phyloP scores from a whole-genome alignment of 2,888 invertebrate genomes.

The Drosophila anomelani region DNA sequence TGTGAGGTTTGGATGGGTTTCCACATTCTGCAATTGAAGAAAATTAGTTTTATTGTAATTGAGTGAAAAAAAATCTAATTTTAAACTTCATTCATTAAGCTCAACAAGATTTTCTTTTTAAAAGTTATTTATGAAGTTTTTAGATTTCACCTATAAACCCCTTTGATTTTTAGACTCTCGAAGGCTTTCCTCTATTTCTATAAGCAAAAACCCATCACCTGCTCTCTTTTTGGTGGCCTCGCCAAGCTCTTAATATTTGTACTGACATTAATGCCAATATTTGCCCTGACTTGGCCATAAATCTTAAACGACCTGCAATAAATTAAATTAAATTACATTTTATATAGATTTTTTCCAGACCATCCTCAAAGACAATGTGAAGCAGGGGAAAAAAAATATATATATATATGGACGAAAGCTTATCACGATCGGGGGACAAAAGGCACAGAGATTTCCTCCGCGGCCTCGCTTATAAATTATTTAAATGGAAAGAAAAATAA shows the following conservation, averaged over 20 bases:
- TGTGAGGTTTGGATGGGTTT: too few species aligned
- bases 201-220: slow-evolving; percentile 12
- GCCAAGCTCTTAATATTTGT: slow-evolving; percentile 54
- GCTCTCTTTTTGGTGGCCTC: slow-evolving; percentile 5
- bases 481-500: slow-evolving; percentile 74
- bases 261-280: slow-evolving; percentile 70
- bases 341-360: slow-evolving; percentile 34
- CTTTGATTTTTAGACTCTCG: neutral
- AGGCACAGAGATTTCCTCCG: slow-evolving; percentile 56
- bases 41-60: neutral
- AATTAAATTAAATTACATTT: slow-evolving; percentile 71
- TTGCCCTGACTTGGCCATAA: slow-evolving; percentile 55
- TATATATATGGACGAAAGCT: slow-evolving; percentile 44
- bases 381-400: slow-evolving; percentile 12
- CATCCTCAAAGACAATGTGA: slow-evolving; percentile 41
- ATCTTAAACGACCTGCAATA: slow-evolving; percentile 62
- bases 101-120: too few species aligned
- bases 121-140: too few species aligned
- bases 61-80: too few species aligned
- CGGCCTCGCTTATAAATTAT: slow-evolving; percentile 69
- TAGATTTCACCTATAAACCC: too few species aligned
- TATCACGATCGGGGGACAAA: slow-evolving; percentile 71
- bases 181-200: too few species aligned
- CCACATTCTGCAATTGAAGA: neutral
- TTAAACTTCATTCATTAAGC: too few species aligned